These are phyloP conservation scores for Ypsolopha scabrella DNA, from an alignment of 2,888 invertebrate genomes.

Conservation along the genomic window DNA sequence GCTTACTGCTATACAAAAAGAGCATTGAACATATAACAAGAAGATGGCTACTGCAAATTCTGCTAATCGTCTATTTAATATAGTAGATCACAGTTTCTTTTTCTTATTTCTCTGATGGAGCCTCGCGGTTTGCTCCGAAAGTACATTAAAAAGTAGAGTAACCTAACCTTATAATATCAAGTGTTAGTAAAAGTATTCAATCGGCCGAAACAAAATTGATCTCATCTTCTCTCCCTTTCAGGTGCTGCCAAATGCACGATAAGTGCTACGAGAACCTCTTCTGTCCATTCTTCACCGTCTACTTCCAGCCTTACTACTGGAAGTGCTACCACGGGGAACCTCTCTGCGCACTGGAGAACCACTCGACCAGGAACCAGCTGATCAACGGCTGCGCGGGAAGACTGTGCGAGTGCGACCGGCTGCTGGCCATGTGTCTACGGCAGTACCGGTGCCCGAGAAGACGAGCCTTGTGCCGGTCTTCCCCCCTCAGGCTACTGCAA, in stretches of 20 bases:
- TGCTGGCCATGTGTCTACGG: slow-evolving; percentile 81
- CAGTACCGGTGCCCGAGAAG: slow-evolving; percentile 80
- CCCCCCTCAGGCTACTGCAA: slow-evolving; percentile 79
- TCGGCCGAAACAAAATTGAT: too few species aligned
- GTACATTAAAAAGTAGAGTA: too few species aligned
- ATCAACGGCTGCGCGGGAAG: slow-evolving; percentile 78
- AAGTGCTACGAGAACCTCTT: slow-evolving; percentile 84
- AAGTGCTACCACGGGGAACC: slow-evolving; percentile 83
- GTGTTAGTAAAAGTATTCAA: too few species aligned
- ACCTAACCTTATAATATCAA: too few species aligned
- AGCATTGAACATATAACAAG: too few species aligned
- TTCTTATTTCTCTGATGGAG: too few species aligned
- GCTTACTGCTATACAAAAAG: too few species aligned
- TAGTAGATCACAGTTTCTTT: too few species aligned
- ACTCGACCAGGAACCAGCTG: slow-evolving; percentile 31
- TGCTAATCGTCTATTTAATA: too few species aligned
- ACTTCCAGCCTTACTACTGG: slow-evolving; percentile 91
- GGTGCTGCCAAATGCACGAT: slow-evolving; percentile 89
- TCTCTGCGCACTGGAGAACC: slow-evolving; percentile 76
- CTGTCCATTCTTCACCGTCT: slow-evolving; percentile 84
- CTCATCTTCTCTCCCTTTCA: slow-evolving; percentile 23
- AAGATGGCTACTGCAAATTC: too few species aligned
- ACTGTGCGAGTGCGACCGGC: slow-evolving; percentile 87
- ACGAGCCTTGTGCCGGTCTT: slow-evolving; percentile 79
- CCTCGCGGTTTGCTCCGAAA: too few species aligned